Evolutionary conservation across 1,140 invertebrate genomes (phyloP), one percentile per base, ranked within the genome.

Genomic region (Oppia nitens): DNA sequence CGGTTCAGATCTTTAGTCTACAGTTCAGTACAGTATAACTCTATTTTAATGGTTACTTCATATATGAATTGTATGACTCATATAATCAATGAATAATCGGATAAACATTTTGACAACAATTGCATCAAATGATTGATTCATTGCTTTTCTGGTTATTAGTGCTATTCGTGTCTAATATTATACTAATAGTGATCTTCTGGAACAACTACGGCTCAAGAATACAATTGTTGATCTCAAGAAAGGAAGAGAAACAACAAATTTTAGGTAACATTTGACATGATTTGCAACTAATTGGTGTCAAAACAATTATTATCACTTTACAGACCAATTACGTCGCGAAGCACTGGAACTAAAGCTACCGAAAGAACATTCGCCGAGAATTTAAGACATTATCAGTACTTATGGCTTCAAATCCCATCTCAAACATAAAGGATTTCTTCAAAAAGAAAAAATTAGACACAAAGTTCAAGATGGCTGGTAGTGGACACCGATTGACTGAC

Each of bases 321-420:
- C 9, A 57, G 56, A 57, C 50, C 56, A 57, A 57, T 28, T 57
- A 20, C 56, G 56, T 32, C 47, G 48, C n/a, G 56, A 57, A 52
- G 56, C 56, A n/a, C n/a, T 57, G 1, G 56, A 57, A 50, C 25
- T 57, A 24, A 57, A 57, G 56, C 25, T 57, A 2, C 56, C 56
- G 24, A 57, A 57, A 52, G 56, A 57, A 45, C 56, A 57, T 40
- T 48, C 56, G 3, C 56, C 56, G 3, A 26, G 56, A 29, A 57
- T 57, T 21, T 57, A 50, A 52, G 11, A 51, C n/a, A 25, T 49
- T 17, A 9, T 25, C 6, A 12, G 23, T 24, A 56, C 51, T 48
- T 49, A 47, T 40, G 6, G 32, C 17, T 40, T 40, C 17, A 40
- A 40, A 40, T 9, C 6, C 17, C 32, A 40, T 9, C 17, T 17